These are phyloP conservation scores for Elaphurus davidianus DNA, from an alignment of 2,113 vertebrate species.

Conservation along the genomic window DNA sequence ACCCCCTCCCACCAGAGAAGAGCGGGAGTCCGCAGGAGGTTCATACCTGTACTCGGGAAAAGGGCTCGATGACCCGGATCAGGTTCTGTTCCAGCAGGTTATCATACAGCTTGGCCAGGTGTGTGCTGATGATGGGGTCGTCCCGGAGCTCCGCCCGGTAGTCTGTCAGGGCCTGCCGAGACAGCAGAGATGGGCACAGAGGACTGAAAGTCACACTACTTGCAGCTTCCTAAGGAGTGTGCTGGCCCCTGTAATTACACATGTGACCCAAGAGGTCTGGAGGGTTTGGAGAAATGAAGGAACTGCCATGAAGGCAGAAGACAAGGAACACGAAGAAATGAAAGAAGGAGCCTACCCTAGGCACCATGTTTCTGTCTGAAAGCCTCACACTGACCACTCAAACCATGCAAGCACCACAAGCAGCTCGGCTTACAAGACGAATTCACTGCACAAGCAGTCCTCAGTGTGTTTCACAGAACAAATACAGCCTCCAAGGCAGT, in stretches of 20 bases:
- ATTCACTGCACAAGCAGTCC: neutral
- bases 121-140: constrained; percentile 98
- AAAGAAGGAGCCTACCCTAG: neutral
- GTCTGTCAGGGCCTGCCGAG: constrained; percentile 93
- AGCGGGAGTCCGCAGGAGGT: neutral
- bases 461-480: neutral
- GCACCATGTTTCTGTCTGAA: neutral
- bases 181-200: neutral
- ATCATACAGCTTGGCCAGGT: constrained; percentile 96
- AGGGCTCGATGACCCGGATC: constrained; percentile 98
- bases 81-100: constrained; percentile 99
- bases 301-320: neutral
- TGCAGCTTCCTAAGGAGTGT: neutral
- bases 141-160: constrained; percentile 96
- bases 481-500: neutral
- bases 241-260: neutral
- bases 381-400: neutral
- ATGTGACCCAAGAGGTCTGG: neutral
- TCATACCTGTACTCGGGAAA: constrained; percentile 97
- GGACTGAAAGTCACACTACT: neutral
- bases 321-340: neutral
- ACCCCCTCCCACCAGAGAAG: neutral
- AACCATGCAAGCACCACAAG: neutral
- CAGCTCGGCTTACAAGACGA: neutral
- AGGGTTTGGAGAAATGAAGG: neutral